Evolutionary conservation across 2,888 invertebrate genomes (phyloP).

Genomic region (Trichogramma evanescens): DNA sequence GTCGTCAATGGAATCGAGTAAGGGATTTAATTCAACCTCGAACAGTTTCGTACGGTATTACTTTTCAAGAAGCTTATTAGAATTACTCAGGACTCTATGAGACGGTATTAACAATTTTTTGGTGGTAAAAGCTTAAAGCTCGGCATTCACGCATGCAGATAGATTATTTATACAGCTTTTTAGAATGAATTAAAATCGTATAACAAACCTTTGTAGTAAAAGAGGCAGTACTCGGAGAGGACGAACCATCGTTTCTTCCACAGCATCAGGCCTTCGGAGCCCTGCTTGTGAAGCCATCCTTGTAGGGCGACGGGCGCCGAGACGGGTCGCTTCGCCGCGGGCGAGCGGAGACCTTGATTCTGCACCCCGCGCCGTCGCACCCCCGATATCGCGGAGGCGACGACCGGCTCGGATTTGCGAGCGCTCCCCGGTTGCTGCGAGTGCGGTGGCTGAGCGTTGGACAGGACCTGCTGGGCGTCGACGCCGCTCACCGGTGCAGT

Average conservation of each 20-base stretch:
- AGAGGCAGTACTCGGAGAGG: conserved; percentile 84
- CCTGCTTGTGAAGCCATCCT: conserved; percentile 89
- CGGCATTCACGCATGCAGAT: too few species aligned
- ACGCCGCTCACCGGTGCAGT: conserved; percentile 17
- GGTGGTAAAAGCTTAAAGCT: too few species aligned
- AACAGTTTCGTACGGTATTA: too few species aligned
- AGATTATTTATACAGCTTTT: too few species aligned
- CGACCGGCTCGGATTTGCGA: conserved; percentile 26
- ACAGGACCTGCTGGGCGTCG: conserved; percentile 25
- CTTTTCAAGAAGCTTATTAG: too few species aligned
- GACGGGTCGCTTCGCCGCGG: conserved; percentile 75
- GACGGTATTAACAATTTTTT: too few species aligned
- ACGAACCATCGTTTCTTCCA: conserved; percentile 96
- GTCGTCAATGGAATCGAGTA: too few species aligned
- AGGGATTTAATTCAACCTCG: too few species aligned
- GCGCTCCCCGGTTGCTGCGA: conserved; percentile 24
- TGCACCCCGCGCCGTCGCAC: conserved; percentile 42
- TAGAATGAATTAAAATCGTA: too few species aligned
- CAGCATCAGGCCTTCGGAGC: conserved; percentile 84
- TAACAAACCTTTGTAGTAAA: conserved; percentile 81
- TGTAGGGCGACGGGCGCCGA: conserved; percentile 78
- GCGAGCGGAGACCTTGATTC: conserved; percentile 66
- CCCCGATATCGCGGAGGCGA: conserved; percentile 36
- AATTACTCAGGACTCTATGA: too few species aligned
- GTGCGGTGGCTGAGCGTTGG: conserved; percentile 19